Conservation (phyloP, 1,140 invertebrate species). For the Drosophila setifemur region DNA sequence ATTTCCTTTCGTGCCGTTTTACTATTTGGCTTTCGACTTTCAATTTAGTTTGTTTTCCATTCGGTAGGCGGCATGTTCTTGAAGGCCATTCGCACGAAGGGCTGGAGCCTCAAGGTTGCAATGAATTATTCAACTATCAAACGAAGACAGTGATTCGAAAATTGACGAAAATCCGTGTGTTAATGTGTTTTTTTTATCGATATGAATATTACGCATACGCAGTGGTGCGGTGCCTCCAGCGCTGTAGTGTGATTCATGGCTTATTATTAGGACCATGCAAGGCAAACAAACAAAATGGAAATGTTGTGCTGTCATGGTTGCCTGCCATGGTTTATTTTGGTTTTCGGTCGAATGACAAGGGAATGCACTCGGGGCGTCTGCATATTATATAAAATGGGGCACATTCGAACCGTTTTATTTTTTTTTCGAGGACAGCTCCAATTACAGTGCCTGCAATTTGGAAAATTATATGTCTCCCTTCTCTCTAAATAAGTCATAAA, state of each 20-base stretch:
- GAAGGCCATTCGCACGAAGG: conserved; percentile 40
- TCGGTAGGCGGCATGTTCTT: conserved; percentile 65
- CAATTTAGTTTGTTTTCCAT: conserved; percentile 58
- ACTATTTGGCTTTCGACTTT: conserved; percentile 1
- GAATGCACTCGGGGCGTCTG: conserved; percentile 20
- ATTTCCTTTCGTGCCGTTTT: conserved; percentile 4
- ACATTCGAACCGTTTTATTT: background rate
- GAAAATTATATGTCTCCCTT: conserved; percentile 46
- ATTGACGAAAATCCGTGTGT: background rate
- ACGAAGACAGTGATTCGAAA: conserved; percentile 3
- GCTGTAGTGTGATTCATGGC: conserved; percentile 13
- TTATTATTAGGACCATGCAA: conserved; percentile 10
- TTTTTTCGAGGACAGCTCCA: background rate
- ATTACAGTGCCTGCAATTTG: conserved; percentile 41
- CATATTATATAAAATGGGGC: conserved; percentile 48
- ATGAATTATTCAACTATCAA: conserved; percentile 31
- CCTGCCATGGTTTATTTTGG: conserved; percentile 12
- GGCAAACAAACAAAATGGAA: background rate
- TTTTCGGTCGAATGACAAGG: conserved; percentile 47
- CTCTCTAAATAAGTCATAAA: conserved; percentile 3
- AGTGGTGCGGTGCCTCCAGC: too few species aligned
- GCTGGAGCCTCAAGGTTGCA: conserved; percentile 54
- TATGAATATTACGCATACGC: conserved; percentile 28
- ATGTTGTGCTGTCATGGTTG: conserved; percentile 4
- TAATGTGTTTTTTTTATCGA: background rate